Conservation (phyloP, 2,888 invertebrate species). For the Agrilus mali region DNA sequence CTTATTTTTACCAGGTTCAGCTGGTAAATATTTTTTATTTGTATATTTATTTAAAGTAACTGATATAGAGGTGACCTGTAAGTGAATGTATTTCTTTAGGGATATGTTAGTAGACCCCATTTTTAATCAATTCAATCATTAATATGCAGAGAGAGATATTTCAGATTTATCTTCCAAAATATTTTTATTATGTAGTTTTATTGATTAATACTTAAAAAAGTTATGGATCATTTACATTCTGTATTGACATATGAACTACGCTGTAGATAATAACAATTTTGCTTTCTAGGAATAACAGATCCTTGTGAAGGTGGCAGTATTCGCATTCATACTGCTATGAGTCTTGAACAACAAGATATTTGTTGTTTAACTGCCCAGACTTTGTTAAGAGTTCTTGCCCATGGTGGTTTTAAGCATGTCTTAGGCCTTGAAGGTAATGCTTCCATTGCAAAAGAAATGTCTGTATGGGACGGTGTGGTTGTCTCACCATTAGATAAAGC, state of each 20-base stretch:
- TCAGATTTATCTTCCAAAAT: too few species aligned
- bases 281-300: conserved; percentile 53
- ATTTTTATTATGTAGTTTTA: too few species aligned
- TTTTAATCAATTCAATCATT: too few species aligned
- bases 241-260: too few species aligned
- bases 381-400: conserved; percentile 75
- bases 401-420: conserved; percentile 89
- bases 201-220: too few species aligned
- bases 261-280: too few species aligned
- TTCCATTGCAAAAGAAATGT: conserved; percentile 65
- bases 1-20: conserved; percentile 87
- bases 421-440: conserved; percentile 52
- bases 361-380: conserved; percentile 93
- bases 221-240: too few species aligned
- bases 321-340: conserved; percentile 81
- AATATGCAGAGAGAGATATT: too few species aligned
- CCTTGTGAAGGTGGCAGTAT: conserved; percentile 87
- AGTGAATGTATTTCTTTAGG: too few species aligned
- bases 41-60: conserved; percentile 22
- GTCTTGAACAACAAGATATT: conserved; percentile 81
- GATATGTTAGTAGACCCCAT: too few species aligned
- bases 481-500: conserved; percentile 91
- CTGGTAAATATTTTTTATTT: conserved; percentile 35
- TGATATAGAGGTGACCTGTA: too few species aligned
- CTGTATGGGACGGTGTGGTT: conserved; percentile 93